A percentile compares a stretch with the other conserved stretches of the same genome.
phyloP scores from a whole-genome alignment of 2,888 invertebrate species.

The Diarsia brunnea region DNA sequence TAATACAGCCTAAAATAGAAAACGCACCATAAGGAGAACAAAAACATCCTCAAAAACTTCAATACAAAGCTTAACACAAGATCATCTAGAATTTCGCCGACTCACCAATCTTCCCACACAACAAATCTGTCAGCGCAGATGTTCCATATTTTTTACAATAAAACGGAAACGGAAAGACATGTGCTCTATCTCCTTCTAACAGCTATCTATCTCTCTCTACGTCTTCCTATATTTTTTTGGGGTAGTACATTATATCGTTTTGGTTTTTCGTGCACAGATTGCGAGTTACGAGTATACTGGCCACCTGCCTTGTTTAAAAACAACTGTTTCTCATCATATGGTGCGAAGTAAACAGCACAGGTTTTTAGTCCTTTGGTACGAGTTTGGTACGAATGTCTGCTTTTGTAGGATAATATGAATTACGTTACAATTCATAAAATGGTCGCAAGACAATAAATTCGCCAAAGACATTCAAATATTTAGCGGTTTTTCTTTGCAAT shows the following conservation, averaged over 20 bases:
- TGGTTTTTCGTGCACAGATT: constrained; percentile 87
- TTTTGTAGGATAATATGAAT: too few species aligned
- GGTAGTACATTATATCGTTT: constrained; percentile 78
- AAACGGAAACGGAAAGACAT: constrained; percentile 89
- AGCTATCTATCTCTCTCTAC: constrained; percentile 73
- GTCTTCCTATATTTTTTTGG: constrained; percentile 81
- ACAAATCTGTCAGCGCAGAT: constrained; percentile 84
- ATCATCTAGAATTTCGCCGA: constrained; percentile 63
- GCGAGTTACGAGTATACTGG: constrained; percentile 71
- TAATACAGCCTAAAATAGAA: not conserved
- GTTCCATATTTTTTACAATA: constrained; percentile 84
- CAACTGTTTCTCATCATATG: constrained; percentile 88
- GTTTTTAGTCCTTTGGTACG: constrained; percentile 11
- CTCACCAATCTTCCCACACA: constrained; percentile 78
- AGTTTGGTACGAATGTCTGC: too few species aligned
- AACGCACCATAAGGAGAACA: constrained; percentile 38
- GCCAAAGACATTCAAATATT: too few species aligned
- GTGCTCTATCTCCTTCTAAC: constrained; percentile 74
- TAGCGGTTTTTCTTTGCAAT: too few species aligned
- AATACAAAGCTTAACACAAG: constrained; percentile 55
- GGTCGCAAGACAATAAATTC: too few species aligned
- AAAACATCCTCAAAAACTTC: constrained; percentile 47
- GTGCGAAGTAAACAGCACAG: constrained; percentile 63
- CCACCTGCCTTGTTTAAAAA: constrained; percentile 84
- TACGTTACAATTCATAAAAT: too few species aligned